A percentile compares a stretch with the other conserved stretches of the same genome.
These are phyloP conservation scores for Lithophane leautieri DNA, from an alignment of 2,888 invertebrate species.

Conservation along the genomic window DNA sequence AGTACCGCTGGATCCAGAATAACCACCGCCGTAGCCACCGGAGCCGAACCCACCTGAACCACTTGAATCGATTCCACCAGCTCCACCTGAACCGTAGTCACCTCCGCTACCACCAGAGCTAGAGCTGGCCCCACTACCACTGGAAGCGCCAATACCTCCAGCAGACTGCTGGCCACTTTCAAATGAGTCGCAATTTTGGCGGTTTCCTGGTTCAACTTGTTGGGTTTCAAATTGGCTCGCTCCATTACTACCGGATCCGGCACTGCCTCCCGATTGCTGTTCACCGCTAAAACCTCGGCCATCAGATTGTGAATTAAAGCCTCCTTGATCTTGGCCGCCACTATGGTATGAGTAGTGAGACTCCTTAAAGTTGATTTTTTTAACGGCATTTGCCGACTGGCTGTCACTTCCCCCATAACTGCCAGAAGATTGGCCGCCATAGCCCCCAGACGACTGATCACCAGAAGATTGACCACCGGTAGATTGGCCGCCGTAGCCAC, in stretches of 20 bases:
- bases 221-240: slow-evolving; percentile 23
- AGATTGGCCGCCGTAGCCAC: not conserved
- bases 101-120: slow-evolving; percentile 16
- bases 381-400: slow-evolving; percentile 31
- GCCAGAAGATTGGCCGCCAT: slow-evolving; percentile 14
- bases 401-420: slow-evolving; percentile 5
- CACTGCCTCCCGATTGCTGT: slow-evolving; percentile 28
- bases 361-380: slow-evolving; percentile 66
- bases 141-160: slow-evolving; percentile 34
- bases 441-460: not conserved
- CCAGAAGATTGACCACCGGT: slow-evolving; percentile 12
- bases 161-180: slow-evolving; percentile 32
- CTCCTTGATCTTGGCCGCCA: slow-evolving; percentile 48
- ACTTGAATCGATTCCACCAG: slow-evolving; percentile 6
- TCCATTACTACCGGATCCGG: slow-evolving; percentile 7
- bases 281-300: slow-evolving; percentile 28
- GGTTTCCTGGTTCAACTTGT: slow-evolving; percentile 16
- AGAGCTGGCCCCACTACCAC: slow-evolving; percentile 32
- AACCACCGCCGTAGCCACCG: slow-evolving; percentile 15
- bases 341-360: slow-evolving; percentile 69
- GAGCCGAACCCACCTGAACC: slow-evolving; percentile 20
- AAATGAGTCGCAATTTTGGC: slow-evolving; percentile 30
- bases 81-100: slow-evolving; percentile 7
- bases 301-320: slow-evolving; percentile 37
- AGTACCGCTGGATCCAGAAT: slow-evolving; percentile 39